phyloP scores from a whole-genome alignment of 2,797 vertebrate genomes.

The Xiphophorus birchmanni region DNA sequence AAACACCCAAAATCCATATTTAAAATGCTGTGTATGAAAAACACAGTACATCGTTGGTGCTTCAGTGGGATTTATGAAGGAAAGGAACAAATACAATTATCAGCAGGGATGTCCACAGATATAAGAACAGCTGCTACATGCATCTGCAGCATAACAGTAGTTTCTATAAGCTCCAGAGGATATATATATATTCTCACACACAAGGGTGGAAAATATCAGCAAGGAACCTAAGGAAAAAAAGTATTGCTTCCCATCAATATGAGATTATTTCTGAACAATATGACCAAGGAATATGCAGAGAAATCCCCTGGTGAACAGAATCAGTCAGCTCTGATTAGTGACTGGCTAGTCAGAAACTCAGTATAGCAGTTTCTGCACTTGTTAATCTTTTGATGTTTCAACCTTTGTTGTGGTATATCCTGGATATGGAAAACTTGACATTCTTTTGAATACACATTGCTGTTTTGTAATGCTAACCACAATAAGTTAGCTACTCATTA shows the following conservation, averaged over 20 bases:
- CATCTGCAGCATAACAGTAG: not conserved
- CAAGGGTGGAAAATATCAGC: not conserved
- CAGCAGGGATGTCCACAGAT: not conserved
- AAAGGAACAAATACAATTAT: not conserved
- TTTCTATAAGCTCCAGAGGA: not conserved
- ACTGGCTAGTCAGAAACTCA: not conserved
- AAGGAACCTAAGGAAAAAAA: not conserved
- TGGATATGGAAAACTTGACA: not conserved
- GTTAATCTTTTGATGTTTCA: not conserved
- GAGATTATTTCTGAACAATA: not conserved
- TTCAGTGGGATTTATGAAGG: not conserved
- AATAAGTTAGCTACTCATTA: not conserved
- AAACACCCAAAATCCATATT: not conserved
- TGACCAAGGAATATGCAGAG: not conserved
- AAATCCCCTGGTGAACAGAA: not conserved
- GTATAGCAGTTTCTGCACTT: not conserved
- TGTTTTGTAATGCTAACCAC: not conserved
- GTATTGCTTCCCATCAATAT: not conserved
- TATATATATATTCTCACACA: not conserved
- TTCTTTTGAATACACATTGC: not conserved
- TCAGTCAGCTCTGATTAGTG: not conserved
- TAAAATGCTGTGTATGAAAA: not conserved
- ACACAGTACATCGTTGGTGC: not conserved
- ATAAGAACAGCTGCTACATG: not conserved
- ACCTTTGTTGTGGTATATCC: not conserved